phyloP scores from a whole-genome alignment of 1,140 invertebrate species.

The Galleria mellonella region DNA sequence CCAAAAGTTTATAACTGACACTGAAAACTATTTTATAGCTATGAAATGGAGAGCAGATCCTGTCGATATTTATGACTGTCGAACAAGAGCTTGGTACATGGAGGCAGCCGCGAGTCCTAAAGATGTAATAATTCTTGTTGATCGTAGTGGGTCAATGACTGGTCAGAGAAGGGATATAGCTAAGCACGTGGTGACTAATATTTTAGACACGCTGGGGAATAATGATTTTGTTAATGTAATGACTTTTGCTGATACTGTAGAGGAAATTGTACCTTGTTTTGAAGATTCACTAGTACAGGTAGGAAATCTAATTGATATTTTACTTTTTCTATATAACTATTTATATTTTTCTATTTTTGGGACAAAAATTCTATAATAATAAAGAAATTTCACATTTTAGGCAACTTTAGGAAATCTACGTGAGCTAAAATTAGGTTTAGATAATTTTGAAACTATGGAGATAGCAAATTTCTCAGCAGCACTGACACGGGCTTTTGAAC shows the following conservation, averaged over 20 bases:
- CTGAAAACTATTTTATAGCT: constrained; percentile 24
- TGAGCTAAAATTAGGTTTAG: constrained; percentile 87
- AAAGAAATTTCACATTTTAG: constrained; percentile 54
- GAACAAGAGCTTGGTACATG: constrained; percentile 95
- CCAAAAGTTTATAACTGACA: background rate
- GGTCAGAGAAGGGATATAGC: constrained; percentile 95
- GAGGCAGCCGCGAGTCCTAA: constrained; percentile 97
- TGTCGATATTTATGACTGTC: constrained; percentile 91
- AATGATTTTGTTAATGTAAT: constrained; percentile 99
- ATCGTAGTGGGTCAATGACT: constrained; percentile 97
- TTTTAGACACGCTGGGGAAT: constrained; percentile 97
- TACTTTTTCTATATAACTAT: background rate
- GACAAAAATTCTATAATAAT: background rate
- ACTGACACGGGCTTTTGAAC: constrained; percentile 91
- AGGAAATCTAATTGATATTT: constrained; percentile 17
- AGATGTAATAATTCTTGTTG: constrained; percentile 96
- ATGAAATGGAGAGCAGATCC: constrained; percentile 83
- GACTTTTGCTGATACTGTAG: constrained; percentile 85
- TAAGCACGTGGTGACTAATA: constrained; percentile 93
- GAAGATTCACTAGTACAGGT: constrained; percentile 89
- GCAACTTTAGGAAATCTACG: constrained; percentile 93
- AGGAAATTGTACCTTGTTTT: constrained; percentile 91
- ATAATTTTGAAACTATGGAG: constrained; percentile 85
- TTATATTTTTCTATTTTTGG: background rate
- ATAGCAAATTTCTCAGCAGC: constrained; percentile 97